Percentiles rank a stretch among this genome's conserved stretches.
Conservation (phyloP, 1,140 invertebrate genomes). For the Tetranychus urticae region DNA sequence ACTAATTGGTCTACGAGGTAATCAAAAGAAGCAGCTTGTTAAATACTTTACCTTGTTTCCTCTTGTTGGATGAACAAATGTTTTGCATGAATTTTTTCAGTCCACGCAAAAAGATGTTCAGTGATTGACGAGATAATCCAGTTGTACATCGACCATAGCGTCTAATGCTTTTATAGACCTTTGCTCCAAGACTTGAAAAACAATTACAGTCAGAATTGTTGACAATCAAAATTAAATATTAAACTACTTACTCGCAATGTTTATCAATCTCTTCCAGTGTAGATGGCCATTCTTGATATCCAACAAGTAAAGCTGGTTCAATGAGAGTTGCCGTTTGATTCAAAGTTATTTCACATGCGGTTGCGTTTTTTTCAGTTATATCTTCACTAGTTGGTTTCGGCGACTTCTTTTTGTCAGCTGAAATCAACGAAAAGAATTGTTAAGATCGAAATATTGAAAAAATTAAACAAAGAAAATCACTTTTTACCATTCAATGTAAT, state of each 20-base stretch:
- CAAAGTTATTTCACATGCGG: background rate
- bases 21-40: too few relatives aligned
- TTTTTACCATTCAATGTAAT: too few relatives aligned
- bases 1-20: too few relatives aligned
- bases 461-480: too few relatives aligned
- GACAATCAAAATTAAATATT: too few relatives aligned
- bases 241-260: background rate
- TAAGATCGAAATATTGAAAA: too few relatives aligned
- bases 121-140: background rate
- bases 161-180: background rate
- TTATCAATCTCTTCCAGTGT: background rate
- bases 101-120: background rate
- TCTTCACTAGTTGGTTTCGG: background rate
- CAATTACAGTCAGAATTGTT: too few relatives aligned
- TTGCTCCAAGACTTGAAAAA: background rate
- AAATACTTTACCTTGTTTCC: background rate
- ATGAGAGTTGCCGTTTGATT: background rate
- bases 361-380: background rate
- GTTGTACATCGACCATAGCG: background rate
- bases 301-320: background rate
- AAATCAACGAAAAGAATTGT: too few relatives aligned
- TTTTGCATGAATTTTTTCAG: background rate
- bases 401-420: background rate
- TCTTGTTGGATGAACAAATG: background rate
- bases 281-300: background rate